A percentile compares a stretch with the other conserved stretches of the same genome.
phyloP scores from a whole-genome alignment of 2,888 invertebrate genomes.

The Melieria crassipennis region DNA sequence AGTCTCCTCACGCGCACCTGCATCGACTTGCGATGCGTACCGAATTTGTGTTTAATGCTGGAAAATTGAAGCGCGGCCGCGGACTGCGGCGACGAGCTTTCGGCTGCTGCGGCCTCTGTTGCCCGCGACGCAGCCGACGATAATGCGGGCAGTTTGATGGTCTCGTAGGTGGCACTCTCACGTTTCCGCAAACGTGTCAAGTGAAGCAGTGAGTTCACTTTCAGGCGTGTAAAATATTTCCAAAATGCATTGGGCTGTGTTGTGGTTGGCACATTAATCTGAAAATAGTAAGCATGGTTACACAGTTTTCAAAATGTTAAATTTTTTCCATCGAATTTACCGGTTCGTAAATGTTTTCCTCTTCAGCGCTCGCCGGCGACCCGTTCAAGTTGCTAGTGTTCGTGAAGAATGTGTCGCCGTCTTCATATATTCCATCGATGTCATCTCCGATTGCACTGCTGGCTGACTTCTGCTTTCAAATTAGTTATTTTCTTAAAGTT shows the following conservation, averaged over 20 bases:
- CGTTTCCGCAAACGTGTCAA: conserved; percentile 44
- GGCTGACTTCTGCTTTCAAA: conserved; percentile 18
- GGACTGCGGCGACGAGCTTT: conserved; percentile 11
- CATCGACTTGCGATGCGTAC: conserved; percentile 54
- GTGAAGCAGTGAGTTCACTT: conserved; percentile 51
- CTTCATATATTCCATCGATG: conserved; percentile 43
- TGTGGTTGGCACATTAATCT: conserved; percentile 52
- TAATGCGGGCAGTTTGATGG: conserved; percentile 23
- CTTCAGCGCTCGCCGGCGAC: conserved; percentile 41
- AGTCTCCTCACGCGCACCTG: conserved; percentile 53
- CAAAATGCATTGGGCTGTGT: conserved; percentile 46
- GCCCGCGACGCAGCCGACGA: conserved; percentile 13
- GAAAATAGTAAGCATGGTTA: conserved; percentile 13
- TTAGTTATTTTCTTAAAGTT: background rate
- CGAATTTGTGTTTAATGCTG: conserved; percentile 51
- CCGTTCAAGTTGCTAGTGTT: conserved; percentile 20
- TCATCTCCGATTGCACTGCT: conserved; percentile 20
- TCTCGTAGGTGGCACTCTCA: conserved; percentile 30
- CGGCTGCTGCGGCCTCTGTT: conserved; percentile 12
- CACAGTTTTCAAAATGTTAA: background rate
- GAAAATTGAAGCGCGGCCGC: conserved; percentile 43
- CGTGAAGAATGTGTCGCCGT: conserved; percentile 45
- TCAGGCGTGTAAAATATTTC: conserved; percentile 53
- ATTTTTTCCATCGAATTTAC: conserved; percentile 35
- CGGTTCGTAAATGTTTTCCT: conserved; percentile 59